Base-by-base conservation (phyloP, 1,140 invertebrate genomes). In the Oncopodura yosiiana region DNA sequence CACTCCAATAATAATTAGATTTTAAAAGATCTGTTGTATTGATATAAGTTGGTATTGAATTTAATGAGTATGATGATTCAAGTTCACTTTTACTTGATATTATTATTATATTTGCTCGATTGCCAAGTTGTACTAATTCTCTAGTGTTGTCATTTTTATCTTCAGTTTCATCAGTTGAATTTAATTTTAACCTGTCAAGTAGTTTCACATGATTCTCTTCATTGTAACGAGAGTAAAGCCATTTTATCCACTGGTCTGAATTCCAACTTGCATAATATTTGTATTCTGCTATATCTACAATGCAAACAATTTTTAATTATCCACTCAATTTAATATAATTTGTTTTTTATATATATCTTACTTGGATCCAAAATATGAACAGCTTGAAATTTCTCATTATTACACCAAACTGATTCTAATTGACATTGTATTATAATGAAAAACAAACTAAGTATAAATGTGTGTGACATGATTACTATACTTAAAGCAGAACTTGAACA, bases 351-450 rank as follows among this genome's bases (percentile, higher is more conserved):
- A 39, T 18, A 24, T 16, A 11, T 9, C 30, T 26, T 56, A 56
- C 54, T 21, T 30, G 54, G 54, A 44, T 56, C 54, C 14, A 56
- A 29, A 44, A 56, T 29, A 27, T 56, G 54, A 16, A 56, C 42
- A 8, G 29, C 46, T 29, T 50, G 54, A 26, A 56, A 49, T 32
- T 56, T 49, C 14, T 23, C 27, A 3, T 30, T 14, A 34, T 34
- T 14, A 8, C 30, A 6, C 6, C 6, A 34, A 34, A 14, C 30
- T 14, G 30, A 14, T 34, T n/a, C n/a, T n/a, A n/a, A n/a, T n/a
- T n/a, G n/a, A n/a, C n/a, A n/a, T n/a, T n/a, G n/a, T n/a, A n/a
- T n/a, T n/a, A n/a, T n/a, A n/a, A n/a, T n/a, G n/a, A n/a, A n/a
- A n/a, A n/a, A n/a, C n/a, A n/a, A n/a, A n/a, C n/a, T n/a, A n/a